These are phyloP conservation scores for Hypena proboscidalis DNA, from an alignment of 2,888 invertebrate genomes.

Conservation along the genomic window DNA sequence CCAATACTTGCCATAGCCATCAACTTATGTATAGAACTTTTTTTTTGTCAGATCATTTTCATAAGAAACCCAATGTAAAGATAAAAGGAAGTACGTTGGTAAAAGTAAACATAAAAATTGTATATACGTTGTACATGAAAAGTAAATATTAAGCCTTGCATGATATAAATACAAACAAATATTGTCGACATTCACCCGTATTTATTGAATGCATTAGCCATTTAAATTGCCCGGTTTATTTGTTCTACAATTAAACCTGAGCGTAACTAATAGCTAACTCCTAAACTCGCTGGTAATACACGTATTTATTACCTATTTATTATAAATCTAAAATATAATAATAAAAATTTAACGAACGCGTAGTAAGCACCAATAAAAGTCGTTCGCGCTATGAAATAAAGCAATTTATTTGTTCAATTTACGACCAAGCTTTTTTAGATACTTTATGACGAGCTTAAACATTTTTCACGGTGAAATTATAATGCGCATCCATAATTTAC, in stretches of 20 bases:
- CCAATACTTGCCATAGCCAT: no score
- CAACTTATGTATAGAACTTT: no score
- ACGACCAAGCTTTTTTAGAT: conserved; percentile 18
- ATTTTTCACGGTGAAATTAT: conserved; percentile 20
- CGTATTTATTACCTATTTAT: conserved; percentile 11
- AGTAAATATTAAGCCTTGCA: no score
- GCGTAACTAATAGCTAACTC: background rate
- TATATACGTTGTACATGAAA: no score
- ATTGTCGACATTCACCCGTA: no score
- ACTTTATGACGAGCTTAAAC: conserved; percentile 23
- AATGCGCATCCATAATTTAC: conserved; percentile 24
- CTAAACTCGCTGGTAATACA: background rate
- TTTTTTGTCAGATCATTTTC: no score
- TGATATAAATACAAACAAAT: no score
- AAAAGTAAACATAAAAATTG: no score
- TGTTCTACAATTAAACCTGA: background rate
- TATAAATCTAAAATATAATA: conserved; percentile 21
- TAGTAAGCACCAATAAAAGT: conserved; percentile 21
- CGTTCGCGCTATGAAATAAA: conserved; percentile 21
- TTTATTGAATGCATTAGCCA: no score
- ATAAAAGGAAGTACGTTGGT: no score
- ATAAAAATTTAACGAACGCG: conserved; percentile 24
- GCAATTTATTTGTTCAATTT: conserved; percentile 29
- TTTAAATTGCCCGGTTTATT: no score
- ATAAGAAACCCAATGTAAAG: no score